Evolutionary conservation across 2,888 invertebrate genomes (phyloP).

Genomic region (Dasypolia templi): DNA sequence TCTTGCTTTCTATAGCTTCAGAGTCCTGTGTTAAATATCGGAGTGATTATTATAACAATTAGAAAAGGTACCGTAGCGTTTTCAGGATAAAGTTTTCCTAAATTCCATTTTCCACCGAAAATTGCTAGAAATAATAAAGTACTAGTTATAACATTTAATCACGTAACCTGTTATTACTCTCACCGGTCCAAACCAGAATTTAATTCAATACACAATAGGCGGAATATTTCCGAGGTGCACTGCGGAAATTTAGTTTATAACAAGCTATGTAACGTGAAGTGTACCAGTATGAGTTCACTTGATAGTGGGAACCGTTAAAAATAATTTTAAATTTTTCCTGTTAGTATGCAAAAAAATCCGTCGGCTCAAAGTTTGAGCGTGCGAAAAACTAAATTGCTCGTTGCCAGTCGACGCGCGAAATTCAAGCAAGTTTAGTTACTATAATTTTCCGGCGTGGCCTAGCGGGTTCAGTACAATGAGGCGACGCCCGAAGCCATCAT

Average conservation of each 20-base stretch:
- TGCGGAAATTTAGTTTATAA: constrained; percentile 55
- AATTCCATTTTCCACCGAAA: neutral
- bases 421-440: constrained; percentile 78
- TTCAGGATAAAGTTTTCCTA: neutral
- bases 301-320: constrained; percentile 56
- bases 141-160: constrained; percentile 32
- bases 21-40: neutral
- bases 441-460: constrained; percentile 85
- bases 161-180: constrained; percentile 30
- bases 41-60: neutral
- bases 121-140: constrained; percentile 8
- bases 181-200: constrained; percentile 26
- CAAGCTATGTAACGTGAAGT: constrained; percentile 47
- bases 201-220: constrained; percentile 45
- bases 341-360: constrained; percentile 44
- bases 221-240: constrained; percentile 34
- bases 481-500: constrained; percentile 81
- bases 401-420: constrained; percentile 66
- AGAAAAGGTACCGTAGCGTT: neutral
- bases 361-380: constrained; percentile 56
- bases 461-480: constrained; percentile 79
- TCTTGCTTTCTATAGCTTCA: neutral
- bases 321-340: constrained; percentile 51
- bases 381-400: constrained; percentile 69
- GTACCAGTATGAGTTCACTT: constrained; percentile 32